phyloP scores from a whole-genome alignment of 2,113 vertebrate species.

The Anguilla rostrata region DNA sequence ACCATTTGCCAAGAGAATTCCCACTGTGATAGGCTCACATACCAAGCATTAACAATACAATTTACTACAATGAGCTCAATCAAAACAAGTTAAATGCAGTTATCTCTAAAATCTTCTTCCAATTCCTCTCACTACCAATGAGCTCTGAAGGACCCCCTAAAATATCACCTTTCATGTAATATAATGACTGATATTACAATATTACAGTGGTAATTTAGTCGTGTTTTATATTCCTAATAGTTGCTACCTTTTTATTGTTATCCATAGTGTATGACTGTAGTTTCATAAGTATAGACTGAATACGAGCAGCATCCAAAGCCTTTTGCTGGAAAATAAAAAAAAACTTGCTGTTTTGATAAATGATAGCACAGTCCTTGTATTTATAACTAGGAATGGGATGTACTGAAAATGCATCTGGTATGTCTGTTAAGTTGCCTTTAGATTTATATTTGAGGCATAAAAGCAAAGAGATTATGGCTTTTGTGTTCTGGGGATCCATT shows the following conservation, averaged over 20 bases:
- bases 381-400: background rate
- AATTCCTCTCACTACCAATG: background rate
- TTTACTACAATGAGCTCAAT: background rate
- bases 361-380: slow-evolving; percentile 1
- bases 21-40: background rate
- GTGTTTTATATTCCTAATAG: background rate
- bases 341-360: background rate
- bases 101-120: background rate
- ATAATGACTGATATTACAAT: background rate
- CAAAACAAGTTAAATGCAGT: background rate
- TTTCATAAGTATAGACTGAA: background rate
- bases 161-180: background rate
- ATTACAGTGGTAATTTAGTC: background rate
- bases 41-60: background rate
- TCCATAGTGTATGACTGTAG: background rate
- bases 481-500: background rate
- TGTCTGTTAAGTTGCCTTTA: background rate
- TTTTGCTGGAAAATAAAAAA: background rate
- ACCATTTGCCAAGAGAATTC: background rate
- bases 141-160: background rate
- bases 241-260: background rate
- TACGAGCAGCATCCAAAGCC: background rate
- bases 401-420: background rate
- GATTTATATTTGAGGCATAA: background rate
- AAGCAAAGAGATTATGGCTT: background rate